Evolutionary conservation across 2,113 vertebrate genomes (phyloP).

Genomic region (Glaucidium brasilianum): DNA sequence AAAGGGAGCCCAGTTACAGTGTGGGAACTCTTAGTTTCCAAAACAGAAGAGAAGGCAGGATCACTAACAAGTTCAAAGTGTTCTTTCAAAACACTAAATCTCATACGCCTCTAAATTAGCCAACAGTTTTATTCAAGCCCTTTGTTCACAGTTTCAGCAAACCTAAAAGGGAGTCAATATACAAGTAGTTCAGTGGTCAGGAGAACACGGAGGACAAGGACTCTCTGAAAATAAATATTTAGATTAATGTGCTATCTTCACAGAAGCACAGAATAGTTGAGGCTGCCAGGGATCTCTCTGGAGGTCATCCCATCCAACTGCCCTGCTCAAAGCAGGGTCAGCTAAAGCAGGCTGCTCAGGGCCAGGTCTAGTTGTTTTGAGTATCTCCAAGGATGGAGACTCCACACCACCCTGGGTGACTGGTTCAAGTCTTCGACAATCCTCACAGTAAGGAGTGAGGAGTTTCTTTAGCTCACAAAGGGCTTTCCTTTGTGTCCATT

Average conservation of each 20-base stretch:
- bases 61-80: constrained; percentile 40
- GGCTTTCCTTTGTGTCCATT: constrained; percentile 7
- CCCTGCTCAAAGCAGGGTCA: background rate
- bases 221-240: constrained; percentile 17
- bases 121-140: constrained; percentile 6
- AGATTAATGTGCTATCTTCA: constrained; percentile 18
- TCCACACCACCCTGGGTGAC: background rate
- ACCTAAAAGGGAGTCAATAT: background rate
- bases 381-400: background rate
- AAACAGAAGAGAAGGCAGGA: constrained; percentile 39
- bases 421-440: background rate
- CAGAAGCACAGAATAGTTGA: background rate
- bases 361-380: background rate
- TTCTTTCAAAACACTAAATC: constrained; percentile 17
- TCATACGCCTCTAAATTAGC: background rate
- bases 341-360: background rate
- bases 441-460: background rate
- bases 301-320: background rate
- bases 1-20: constrained; percentile 13
- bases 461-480: background rate
- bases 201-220: background rate
- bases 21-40: constrained; percentile 44
- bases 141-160: constrained; percentile 3
- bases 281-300: background rate
- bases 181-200: background rate